Evolutionary conservation across 2,113 vertebrate species (phyloP), one percentile per base, ranked within the genome.

Genomic region (Callithrix jacchus): DNA sequence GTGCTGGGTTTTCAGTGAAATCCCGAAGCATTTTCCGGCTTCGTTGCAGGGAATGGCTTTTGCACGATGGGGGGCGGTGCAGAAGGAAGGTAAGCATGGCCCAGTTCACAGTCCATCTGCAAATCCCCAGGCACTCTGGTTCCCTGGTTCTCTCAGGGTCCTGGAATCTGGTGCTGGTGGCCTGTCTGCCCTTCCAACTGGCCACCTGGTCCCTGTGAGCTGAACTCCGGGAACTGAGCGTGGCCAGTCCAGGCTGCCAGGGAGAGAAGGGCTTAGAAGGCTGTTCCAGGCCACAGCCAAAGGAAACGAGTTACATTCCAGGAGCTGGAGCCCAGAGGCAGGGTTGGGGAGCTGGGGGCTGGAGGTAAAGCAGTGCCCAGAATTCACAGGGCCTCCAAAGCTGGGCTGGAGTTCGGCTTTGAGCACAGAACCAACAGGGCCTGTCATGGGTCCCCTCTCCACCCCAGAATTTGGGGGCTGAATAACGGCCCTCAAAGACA

Each of bases 101-200:
- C 21, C 11, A 54, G 37, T 25, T 7, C n/a, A 32, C 56, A 21
- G 76, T 9, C 64, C 56, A 8, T 27, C 42, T 85, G 79, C 77
- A 20, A 47, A 56, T 52, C 30, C 52, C 32, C 40, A 61, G 54
- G 30, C 1, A 30, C 40, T 23, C 54, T 25, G 40, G 1, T 18
- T 10, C 32, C 45, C 20, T 11, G 1, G 0, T 0, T 20, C 7
- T 3, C 64, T 14, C 2, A 0, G 6, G 37, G 84, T 23, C 21
- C 40, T 21, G n/a, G 47, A n/a, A 47, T 35, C 58, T 45, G 81
- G 80, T 0, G 1, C 68, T 13, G 3, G 71, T 17, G 42, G 27
- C 71, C 58, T 3, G 0, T 37, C 45, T 37, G 5, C 30, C 49
- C 58, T 84, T 61, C 84, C 76, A 73, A 25, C 27, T 1, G 17